Evolutionary conservation across 2,113 vertebrate species (phyloP), one percentile per base, ranked within the genome.

Genomic region (Otolemur garnettii): DNA sequence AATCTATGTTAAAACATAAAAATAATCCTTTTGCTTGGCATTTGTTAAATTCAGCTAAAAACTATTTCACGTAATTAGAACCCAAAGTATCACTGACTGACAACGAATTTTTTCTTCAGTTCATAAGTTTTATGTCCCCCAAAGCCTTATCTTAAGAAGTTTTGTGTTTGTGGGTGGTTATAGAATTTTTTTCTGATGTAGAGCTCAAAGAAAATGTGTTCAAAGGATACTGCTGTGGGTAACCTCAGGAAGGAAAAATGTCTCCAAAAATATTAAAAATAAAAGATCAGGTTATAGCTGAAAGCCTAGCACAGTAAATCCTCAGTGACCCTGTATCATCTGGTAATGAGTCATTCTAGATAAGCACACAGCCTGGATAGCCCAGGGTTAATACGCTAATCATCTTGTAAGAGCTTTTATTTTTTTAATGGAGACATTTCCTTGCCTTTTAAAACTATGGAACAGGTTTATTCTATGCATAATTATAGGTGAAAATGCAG

Each of bases 171-270:
- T 69, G 87, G 80, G 68, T 87, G 26, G 60, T 28, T 5, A 96
- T 5, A 66, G 53, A 11, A 0, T 21, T 68, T 35, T 71, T 74
- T 88, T 69, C 42, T 22, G 82, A 95, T 92, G 69, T 94, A 87
- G 55, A 97, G 66, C 96, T 53, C 94, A 95, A 45, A 33, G 30
- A 77, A 92, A 94, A 87, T 81, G 59, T 55, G 82, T 75, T 92
- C 33, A 96, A 9, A 90, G 28, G 57, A 95, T 74, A 91, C 93
- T 74, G 60, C 81, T 95, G 72, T 90, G 87, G 79, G 90, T 93
- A 97, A 97, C 92, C 71, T 91, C 79, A 93, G 85, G 42, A 66
- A 97, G 84, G 92, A 95, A 95, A 93, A 95, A 80, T 87, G 59
- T 80, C 90, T 90, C 85, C 53, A 79, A 95, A 66, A 98, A 87